These are phyloP conservation scores for Xestia ashworthii DNA, from an alignment of 2,888 invertebrate species.

Conservation along the genomic window DNA sequence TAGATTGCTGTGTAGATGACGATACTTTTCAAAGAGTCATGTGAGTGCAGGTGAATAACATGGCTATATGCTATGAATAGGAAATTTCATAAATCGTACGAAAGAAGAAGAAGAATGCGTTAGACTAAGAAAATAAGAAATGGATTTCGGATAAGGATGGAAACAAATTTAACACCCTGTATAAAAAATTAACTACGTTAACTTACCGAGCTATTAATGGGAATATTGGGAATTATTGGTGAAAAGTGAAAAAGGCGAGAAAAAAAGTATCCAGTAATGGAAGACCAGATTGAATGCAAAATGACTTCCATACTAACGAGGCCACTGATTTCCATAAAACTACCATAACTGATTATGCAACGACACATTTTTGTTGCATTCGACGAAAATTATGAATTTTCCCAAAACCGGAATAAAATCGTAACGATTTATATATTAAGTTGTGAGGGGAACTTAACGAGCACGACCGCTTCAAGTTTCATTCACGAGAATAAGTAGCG, in stretches of 20 bases:
- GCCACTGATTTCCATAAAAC: background rate
- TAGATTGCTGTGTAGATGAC: background rate
- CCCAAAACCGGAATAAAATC: conserved; percentile 16
- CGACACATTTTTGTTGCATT: background rate
- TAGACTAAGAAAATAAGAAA: background rate
- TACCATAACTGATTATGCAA: background rate
- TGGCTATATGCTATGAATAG: background rate
- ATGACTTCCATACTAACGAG: no score
- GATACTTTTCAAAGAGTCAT: background rate
- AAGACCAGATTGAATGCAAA: background rate
- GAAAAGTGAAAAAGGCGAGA: background rate
- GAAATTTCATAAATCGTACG: background rate
- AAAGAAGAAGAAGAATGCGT: background rate
- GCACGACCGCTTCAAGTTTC: conserved; percentile 29
- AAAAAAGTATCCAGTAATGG: background rate
- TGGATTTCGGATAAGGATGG: background rate
- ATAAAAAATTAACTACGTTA: background rate
- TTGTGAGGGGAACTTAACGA: conserved; percentile 20
- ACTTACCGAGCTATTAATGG: background rate
- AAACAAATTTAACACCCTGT: background rate
- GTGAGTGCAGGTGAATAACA: background rate
- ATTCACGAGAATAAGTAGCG: conserved; percentile 40
- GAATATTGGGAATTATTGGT: no score
- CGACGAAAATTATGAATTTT: background rate
- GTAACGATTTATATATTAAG: background rate